phyloP scores from a whole-genome alignment of 1,140 invertebrate species.

The Panulirus ornatus region DNA sequence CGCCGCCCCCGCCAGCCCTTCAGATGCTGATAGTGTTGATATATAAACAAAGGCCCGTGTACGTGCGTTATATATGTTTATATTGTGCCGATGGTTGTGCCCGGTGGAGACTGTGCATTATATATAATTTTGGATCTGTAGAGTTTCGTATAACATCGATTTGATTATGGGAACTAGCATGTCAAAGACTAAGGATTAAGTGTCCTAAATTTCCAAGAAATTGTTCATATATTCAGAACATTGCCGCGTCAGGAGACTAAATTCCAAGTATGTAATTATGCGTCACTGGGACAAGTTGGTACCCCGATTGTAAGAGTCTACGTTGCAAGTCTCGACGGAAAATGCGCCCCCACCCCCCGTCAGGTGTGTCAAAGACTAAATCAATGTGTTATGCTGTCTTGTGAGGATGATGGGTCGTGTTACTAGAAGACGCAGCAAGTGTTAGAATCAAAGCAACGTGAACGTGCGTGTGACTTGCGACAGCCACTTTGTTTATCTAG shows the following conservation, averaged over 20 bases:
- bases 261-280: not conserved
- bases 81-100: conserved; percentile 12
- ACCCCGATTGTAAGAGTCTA: no score
- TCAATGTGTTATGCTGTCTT: no score
- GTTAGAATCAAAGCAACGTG: no score
- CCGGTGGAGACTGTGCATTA: conserved; percentile 6
- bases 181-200: not conserved
- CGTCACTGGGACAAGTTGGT: not conserved
- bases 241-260: not conserved
- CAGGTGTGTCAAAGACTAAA: no score
- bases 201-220: not conserved
- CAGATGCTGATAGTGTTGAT: conserved; percentile 34
- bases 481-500: no score
- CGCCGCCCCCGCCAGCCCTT: not conserved
- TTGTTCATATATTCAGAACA: not conserved
- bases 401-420: no score
- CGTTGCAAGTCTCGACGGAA: no score
- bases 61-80: conserved; percentile 54
- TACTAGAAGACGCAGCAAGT: no score
- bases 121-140: not conserved
- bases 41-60: conserved; percentile 60
- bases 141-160: not conserved
- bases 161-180: not conserved
- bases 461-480: no score
- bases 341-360: no score